Conservation (phyloP, 2,113 vertebrate species). For the Tonatia bakeri region DNA sequence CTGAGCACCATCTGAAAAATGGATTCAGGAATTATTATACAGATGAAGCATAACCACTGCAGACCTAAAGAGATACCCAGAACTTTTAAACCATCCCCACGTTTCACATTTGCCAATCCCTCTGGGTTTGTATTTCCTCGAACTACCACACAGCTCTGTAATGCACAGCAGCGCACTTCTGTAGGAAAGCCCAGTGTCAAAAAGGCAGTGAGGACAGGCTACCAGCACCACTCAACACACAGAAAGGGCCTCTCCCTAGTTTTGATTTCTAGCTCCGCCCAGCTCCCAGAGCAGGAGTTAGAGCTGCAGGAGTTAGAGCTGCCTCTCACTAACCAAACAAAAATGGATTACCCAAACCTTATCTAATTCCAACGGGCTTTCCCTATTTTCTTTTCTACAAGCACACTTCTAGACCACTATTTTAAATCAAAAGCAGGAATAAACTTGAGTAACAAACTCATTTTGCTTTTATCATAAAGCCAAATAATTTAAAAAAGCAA, state of each 20-base stretch:
- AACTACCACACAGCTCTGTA: not conserved
- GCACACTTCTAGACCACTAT: not conserved
- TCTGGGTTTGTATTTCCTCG: not conserved
- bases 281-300: not conserved
- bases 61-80: not conserved
- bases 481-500: slow-evolving; percentile 9
- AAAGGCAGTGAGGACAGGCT: not conserved
- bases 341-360: not conserved
- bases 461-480: not conserved
- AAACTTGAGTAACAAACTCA: not conserved
- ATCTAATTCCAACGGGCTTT: not conserved
- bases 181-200: not conserved
- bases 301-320: not conserved
- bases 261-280: not conserved
- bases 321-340: not conserved
- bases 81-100: not conserved
- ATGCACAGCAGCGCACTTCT: not conserved
- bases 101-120: not conserved
- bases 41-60: not conserved
- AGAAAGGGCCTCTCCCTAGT: not conserved
- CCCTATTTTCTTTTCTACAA: not conserved
- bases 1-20: not conserved
- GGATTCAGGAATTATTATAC: not conserved
- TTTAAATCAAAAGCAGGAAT: not conserved
- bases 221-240: not conserved